Percentiles rank a stretch among this genome's conserved stretches.
Conservation (phyloP, 2,888 invertebrate genomes). For the Ophion ellenae region DNA sequence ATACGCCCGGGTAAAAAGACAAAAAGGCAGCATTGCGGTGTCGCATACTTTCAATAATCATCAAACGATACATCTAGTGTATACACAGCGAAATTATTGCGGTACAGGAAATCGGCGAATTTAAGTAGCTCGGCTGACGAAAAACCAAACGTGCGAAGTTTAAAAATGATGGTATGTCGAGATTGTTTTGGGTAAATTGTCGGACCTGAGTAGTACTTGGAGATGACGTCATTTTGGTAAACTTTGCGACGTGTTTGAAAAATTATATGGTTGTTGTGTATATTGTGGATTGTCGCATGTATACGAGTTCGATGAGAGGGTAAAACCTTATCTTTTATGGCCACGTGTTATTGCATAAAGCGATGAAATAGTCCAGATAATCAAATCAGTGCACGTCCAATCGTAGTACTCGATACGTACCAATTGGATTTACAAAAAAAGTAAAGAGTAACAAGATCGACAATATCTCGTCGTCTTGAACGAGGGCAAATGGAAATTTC, state of each 20-base stretch:
- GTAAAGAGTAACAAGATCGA: background rate
- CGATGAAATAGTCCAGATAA: slow-evolving; percentile 47
- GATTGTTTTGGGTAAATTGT: too few relatives aligned
- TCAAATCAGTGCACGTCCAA: slow-evolving; percentile 31
- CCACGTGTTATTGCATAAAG: background rate
- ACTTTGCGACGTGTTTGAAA: background rate
- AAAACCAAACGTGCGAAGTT: too few relatives aligned
- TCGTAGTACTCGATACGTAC: background rate
- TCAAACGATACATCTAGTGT: too few relatives aligned
- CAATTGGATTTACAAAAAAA: background rate
- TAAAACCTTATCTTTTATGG: background rate
- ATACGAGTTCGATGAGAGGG: background rate
- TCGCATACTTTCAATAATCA: too few relatives aligned
- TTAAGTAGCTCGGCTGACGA: too few relatives aligned
- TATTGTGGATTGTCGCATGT: background rate
- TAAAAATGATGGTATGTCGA: too few relatives aligned
- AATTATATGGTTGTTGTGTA: background rate
- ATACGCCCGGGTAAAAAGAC: too few relatives aligned
- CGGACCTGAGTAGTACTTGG: too few relatives aligned
- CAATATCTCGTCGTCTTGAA: background rate
- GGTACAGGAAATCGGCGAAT: too few relatives aligned
- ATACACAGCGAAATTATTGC: too few relatives aligned
- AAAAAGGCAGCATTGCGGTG: too few relatives aligned
- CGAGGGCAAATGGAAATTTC: background rate
- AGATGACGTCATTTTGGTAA: background rate